A percentile compares a stretch with the other conserved stretches of the same genome.
These are phyloP conservation scores for Eretmocerus hayati DNA, from an alignment of 2,888 invertebrate species.

Conservation along the genomic window DNA sequence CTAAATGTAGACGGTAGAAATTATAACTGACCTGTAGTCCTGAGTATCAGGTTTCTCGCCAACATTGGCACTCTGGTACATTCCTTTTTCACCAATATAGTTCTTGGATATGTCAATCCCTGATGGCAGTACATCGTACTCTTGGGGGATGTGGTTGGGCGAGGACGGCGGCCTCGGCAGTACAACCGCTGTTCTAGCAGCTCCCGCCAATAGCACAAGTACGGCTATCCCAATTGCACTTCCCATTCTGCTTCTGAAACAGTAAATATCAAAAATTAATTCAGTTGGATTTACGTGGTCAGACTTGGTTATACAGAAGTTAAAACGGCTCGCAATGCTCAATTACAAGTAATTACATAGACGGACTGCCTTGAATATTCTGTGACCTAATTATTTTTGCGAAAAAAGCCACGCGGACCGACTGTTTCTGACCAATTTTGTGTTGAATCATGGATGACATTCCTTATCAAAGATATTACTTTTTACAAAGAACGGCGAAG, in stretches of 20 bases:
- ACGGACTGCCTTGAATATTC: no score
- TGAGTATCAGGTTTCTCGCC: conserved; percentile 37
- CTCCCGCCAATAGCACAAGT: conserved; percentile 3
- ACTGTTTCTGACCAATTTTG: no score
- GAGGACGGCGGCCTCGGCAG: conserved; percentile 39
- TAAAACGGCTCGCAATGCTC: no score
- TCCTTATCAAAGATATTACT: no score
- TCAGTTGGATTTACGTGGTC: no score
- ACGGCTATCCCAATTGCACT: background rate
- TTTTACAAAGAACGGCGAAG: no score
- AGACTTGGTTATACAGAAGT: no score
- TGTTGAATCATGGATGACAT: no score
- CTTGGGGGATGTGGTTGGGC: conserved; percentile 34
- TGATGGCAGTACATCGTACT: conserved; percentile 23
- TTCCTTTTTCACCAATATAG: conserved; percentile 7
- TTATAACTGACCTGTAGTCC: conserved; percentile 32
- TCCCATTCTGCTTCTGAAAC: background rate
- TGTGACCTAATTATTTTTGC: no score
- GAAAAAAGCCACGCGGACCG: no score
- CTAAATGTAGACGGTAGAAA: background rate
- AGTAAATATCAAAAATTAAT: no score
- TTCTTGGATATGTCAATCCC: background rate
- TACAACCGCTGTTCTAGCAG: conserved; percentile 33
- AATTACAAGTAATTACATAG: no score
- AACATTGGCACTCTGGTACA: conserved; percentile 33